Evolutionary conservation across 2,113 vertebrate genomes (phyloP).

Genomic region (Otocyon megalotis): DNA sequence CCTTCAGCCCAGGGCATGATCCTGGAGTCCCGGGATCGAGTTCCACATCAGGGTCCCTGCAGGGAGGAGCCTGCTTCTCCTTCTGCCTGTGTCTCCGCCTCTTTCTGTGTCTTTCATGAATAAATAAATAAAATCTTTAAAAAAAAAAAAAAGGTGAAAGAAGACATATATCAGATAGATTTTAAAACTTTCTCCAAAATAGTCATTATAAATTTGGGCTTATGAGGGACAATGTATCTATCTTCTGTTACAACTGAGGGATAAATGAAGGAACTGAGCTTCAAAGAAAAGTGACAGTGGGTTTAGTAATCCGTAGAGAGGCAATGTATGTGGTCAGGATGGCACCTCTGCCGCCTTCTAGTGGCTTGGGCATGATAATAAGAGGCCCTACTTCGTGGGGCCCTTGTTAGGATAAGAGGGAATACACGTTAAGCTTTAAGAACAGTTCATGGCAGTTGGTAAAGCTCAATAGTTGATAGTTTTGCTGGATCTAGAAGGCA

Average conservation of each 20-base stretch:
- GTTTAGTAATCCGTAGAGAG: accelerated
- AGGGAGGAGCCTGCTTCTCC: too few relatives aligned
- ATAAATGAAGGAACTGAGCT: neutral
- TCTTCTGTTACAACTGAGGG: neutral
- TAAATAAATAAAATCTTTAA: too few relatives aligned
- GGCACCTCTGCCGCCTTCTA: neutral
- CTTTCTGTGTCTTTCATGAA: too few relatives aligned
- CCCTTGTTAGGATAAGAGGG: neutral
- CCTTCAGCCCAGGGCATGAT: too few relatives aligned
- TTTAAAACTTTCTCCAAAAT: neutral
- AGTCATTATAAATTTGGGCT: neutral
- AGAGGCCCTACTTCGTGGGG: neutral
- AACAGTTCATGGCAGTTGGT: neutral
- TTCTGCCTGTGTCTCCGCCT: too few relatives aligned
- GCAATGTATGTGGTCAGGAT: accelerated
- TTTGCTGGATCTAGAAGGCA: neutral
- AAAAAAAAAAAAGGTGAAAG: neutral
- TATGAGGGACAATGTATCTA: neutral
- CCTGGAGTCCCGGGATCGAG: too few relatives aligned
- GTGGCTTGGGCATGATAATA: neutral
- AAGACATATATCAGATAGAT: neutral
- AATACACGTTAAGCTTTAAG: neutral
- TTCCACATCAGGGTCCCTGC: too few relatives aligned
- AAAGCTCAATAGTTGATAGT: neutral
- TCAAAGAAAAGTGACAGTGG: neutral